Evolutionary conservation across 2,888 invertebrate species (phyloP), one percentile per base, ranked within the genome.

Genomic region (Tiliacea citrago): DNA sequence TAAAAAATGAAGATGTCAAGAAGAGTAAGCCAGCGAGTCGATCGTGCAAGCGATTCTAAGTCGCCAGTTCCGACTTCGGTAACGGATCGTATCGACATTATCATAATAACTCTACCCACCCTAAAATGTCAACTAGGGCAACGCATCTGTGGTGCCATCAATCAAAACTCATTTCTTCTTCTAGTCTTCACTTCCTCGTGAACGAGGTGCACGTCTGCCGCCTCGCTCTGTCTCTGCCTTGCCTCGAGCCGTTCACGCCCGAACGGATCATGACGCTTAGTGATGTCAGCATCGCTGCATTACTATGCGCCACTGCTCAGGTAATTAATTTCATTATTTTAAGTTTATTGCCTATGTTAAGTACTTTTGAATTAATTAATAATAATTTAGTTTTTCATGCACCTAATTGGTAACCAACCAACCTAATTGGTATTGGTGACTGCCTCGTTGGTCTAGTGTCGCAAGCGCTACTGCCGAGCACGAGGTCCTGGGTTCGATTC

Each of bases 241-340:
- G 99, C 77, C 94, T 99, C 72, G 99, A 99, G 92, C 99, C 99
- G 0, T 96, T 99, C 86, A 98, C 98, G 16, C 97, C 98, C 7
- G 97, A 97, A n/a, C 98, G 99, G 88, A 97, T 99, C 66, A 97
- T 98, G 76, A 98, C 98, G 90, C 96, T 99, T 60, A 98, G 98
- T 65, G 97, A 98, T 78, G 97, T 99, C 79, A 98, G 98, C 71
- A 98, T 98, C 95, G 98, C 98, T 10, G 98, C 98, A 87, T 94
- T 99, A 8, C 98, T 99, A 86, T 98, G 98, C 88, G 98, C 98
- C 4, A 97, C 98, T 29, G 97, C 98, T 0, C 97, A 98, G 92
- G 98, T 96, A 88, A 79, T 47, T 21, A 24, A 5, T 13, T 16
- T n/a, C 0, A 58, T n/a, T 39, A 39, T 39, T 6, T 39, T 39